These are phyloP conservation scores for Sycophila texana DNA, from an alignment of 2,888 invertebrate species.

Conservation along the genomic window DNA sequence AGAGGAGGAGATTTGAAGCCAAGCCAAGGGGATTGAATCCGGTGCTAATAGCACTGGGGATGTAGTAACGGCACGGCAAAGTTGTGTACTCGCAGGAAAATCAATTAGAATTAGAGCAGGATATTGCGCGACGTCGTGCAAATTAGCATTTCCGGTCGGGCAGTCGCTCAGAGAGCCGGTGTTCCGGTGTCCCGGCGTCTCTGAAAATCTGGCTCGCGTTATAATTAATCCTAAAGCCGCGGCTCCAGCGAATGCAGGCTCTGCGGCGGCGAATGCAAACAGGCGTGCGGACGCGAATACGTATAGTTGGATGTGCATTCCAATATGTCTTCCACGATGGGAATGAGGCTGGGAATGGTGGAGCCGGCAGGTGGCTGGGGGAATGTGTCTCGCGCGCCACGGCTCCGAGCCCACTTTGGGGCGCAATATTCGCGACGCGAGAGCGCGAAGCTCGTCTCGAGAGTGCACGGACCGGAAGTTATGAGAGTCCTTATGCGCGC, in stretches of 20 bases:
- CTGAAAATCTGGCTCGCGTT: slow-evolving; percentile 21
- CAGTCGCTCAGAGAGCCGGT: not conserved
- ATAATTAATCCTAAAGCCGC: slow-evolving; percentile 45
- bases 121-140: slow-evolving; percentile 21
- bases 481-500: slow-evolving; percentile 63
- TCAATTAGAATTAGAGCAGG: too few relatives aligned
- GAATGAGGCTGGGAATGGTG: slow-evolving; percentile 24
- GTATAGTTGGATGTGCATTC: slow-evolving; percentile 11
- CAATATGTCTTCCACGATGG: slow-evolving; percentile 54
- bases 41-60: too few relatives aligned
- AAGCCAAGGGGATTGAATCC: too few relatives aligned
- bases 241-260: slow-evolving; percentile 1
- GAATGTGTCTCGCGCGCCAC: slow-evolving; percentile 29
- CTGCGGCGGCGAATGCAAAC: slow-evolving; percentile 18
- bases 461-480: slow-evolving; percentile 63
- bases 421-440: slow-evolving; percentile 38
- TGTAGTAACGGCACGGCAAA: too few relatives aligned
- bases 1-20: too few relatives aligned
- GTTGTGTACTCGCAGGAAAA: too few relatives aligned
- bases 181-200: not conserved
- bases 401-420: not conserved
- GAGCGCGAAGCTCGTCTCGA: slow-evolving; percentile 10
- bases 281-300: slow-evolving; percentile 3
- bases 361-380: not conserved
- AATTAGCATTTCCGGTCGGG: slow-evolving; percentile 45